A percentile compares a stretch with the other conserved stretches of the same genome.
phyloP scores from a whole-genome alignment of 1,140 invertebrate genomes.

The Diorhabda carinulata region DNA sequence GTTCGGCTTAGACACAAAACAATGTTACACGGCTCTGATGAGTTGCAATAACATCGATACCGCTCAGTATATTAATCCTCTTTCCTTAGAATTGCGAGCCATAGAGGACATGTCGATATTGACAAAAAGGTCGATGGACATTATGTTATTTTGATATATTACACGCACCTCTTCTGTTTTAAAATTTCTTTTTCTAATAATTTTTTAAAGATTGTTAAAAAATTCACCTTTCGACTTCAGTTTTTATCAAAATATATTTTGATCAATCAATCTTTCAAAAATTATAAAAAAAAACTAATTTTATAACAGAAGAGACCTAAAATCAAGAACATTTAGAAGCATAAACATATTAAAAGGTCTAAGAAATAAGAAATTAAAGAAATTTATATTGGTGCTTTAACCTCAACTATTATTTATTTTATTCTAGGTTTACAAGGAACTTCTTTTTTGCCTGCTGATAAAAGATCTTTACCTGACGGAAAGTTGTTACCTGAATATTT shows the following conservation, averaged over 20 bases:
- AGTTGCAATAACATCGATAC: no score
- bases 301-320: no score
- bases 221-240: neutral
- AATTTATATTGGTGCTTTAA: neutral
- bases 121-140: neutral
- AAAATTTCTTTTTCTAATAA: no score
- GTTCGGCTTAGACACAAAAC: no score
- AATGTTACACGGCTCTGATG: no score
- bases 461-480: constrained; percentile 53
- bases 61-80: neutral
- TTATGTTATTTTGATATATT: neutral
- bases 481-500: constrained; percentile 76
- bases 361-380: no score
- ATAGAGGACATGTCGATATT: neutral
- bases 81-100: neutral
- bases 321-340: no score
- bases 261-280: neutral
- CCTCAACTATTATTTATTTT: neutral
- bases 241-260: neutral
- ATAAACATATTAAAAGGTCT: no score
- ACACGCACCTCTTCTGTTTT: neutral
- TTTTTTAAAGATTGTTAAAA: no score
- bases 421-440: constrained; percentile 55
- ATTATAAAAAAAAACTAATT: no score
- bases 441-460: constrained; percentile 50